These are phyloP conservation scores for Mesocricetus auratus DNA, from an alignment of 2,113 vertebrate species.

Conservation along the genomic window DNA sequence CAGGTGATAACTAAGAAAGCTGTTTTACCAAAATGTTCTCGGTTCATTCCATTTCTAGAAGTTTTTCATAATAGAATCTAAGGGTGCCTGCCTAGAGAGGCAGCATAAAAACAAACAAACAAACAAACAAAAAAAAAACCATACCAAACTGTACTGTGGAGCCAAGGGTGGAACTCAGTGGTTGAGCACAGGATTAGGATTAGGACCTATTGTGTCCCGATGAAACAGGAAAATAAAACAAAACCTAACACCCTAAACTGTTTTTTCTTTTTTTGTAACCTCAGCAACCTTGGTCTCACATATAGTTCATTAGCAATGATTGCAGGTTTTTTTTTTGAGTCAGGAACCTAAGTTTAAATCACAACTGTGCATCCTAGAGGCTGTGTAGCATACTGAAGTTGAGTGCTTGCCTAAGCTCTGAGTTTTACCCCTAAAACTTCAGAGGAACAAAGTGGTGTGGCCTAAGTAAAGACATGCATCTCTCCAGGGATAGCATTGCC, in stretches of 20 bases:
- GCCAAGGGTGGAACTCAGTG: neutral
- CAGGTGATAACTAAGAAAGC: neutral
- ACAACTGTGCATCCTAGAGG: neutral
- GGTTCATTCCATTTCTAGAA: neutral
- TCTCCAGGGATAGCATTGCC: neutral
- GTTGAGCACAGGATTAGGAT: neutral
- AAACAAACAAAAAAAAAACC: neutral
- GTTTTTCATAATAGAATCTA: neutral
- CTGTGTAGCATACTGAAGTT: neutral
- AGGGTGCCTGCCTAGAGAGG: neutral
- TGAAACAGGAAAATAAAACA: neutral
- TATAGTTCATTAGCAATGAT: neutral
- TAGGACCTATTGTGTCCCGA: neutral
- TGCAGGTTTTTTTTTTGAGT: neutral
- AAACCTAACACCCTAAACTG: neutral
- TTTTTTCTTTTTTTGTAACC: too few species aligned
- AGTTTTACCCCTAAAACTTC: neutral
- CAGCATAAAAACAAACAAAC: neutral
- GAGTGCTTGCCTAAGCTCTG: neutral
- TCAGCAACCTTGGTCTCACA: neutral
- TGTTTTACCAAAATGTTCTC: conserved; percentile 1
- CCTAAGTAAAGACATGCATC: neutral
- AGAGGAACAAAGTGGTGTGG: neutral
- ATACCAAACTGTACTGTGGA: neutral
- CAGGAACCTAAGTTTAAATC: neutral